Evolutionary conservation across 2,797 vertebrate species (phyloP).

Genomic region (Sebastes minor): DNA sequence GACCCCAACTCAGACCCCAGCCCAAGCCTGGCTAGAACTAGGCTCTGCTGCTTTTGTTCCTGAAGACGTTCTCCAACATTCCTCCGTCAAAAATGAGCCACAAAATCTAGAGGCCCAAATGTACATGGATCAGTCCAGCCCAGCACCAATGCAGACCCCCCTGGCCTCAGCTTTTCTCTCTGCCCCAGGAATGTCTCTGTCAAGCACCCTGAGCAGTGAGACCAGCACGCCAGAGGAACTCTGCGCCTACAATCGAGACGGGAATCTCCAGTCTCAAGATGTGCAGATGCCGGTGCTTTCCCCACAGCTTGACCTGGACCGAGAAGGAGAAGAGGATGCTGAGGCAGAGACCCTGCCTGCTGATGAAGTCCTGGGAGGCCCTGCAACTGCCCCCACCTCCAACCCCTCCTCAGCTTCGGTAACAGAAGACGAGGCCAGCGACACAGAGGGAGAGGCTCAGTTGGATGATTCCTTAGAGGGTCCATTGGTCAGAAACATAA

Average conservation of each 20-base stretch:
- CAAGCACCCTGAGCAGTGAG: conserved; percentile 82
- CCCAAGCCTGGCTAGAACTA: conserved; percentile 67
- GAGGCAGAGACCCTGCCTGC: conserved; percentile 77
- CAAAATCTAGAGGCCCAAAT: conserved; percentile 14
- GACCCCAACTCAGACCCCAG: conserved; percentile 61
- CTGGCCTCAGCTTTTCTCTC: conserved; percentile 6
- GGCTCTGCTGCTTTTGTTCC: conserved; percentile 25
- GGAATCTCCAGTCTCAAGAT: conserved; percentile 25
- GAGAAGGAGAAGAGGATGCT: conserved; percentile 64
- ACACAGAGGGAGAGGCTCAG: conserved; percentile 84
- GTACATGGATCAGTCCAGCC: neutral
- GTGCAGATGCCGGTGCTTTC: neutral
- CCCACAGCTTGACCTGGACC: conserved; percentile 48
- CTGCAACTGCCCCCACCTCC: conserved; percentile 67
- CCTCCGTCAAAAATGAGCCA: conserved; percentile 17
- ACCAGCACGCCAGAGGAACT: conserved; percentile 84
- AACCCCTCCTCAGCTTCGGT: conserved; percentile 78
- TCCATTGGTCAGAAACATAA: conserved; percentile 6
- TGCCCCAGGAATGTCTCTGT: conserved; percentile 65
- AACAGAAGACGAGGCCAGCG: conserved; percentile 82
- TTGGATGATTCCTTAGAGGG: conserved; percentile 63
- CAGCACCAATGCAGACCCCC: conserved; percentile 21
- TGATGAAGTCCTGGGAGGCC: conserved; percentile 73
- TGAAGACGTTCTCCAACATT: conserved; percentile 24
- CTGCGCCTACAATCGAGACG: conserved; percentile 70